Evolutionary conservation across 1,140 invertebrate genomes (phyloP), one percentile per base, ranked within the genome.

Genomic region (Hestina assimilis): DNA sequence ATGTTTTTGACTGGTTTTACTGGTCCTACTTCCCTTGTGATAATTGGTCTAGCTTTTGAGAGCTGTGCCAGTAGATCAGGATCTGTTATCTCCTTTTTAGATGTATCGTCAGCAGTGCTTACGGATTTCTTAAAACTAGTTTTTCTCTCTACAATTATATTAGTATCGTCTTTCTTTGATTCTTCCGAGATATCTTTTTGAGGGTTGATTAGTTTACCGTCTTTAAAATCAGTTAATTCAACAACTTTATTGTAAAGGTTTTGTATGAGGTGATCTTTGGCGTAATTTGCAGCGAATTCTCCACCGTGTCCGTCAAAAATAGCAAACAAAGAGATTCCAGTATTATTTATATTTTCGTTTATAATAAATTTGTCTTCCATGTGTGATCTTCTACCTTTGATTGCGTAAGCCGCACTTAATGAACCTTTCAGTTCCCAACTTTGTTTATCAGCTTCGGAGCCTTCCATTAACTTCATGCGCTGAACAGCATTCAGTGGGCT

Each of bases 301-400:
- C 97, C 97, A 47, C 97, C 97, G 87, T 98, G 97, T 0, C 97
- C 97, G 90, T 98, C 97, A 86, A 98, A 98, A 48, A 98, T 93
- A 28, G 96, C 96, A 90, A 96, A 98, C 38, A 98, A 89, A 1
- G 95, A 94, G 43, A 97, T 93, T 17, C 92, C 93, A 14, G 92
- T 93, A 52, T 92, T 90, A 68, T 93, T 92, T 21, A 94, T 92
- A 71, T 96, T 93, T 75, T 94, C 92, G 57, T 95, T 92, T 23
- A 96, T 92, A 31, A 95, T 94, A 82, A 96, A 96, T 64, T 96
- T 91, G 86, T 98, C 97, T 91, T 98, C 97, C 97, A 98, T 98
- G 46, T 94, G 93, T 43, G 93, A 92, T 76, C 97, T 90, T 38
- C 96, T 90, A 9, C 97, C 97, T 83, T 97, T 95, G 26, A 98